phyloP scores from a whole-genome alignment of 1,140 invertebrate genomes.

The Monomorium pharaonis region DNA sequence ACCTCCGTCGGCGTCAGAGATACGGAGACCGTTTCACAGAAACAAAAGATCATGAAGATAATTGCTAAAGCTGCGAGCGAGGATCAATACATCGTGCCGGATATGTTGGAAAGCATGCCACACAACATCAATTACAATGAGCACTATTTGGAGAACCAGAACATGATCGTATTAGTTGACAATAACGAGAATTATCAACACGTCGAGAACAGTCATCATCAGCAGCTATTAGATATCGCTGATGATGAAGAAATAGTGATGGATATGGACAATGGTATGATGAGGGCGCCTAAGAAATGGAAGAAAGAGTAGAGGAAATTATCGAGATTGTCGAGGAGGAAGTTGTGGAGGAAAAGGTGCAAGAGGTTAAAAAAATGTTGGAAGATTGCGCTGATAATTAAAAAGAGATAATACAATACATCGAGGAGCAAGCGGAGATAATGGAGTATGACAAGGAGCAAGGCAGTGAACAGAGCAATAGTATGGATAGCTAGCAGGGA shows the following conservation, averaged over 20 bases:
- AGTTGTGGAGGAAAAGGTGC: conserved; percentile 67
- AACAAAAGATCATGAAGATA: background rate
- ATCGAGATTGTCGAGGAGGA: conserved; percentile 76
- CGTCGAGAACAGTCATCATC: conserved; percentile 63
- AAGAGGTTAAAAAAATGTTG: conserved; percentile 42
- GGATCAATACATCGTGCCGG: conserved; percentile 72
- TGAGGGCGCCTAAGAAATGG: conserved; percentile 74
- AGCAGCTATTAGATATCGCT: conserved; percentile 76
- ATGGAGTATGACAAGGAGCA: conserved; percentile 81
- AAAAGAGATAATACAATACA: conserved; percentile 82
- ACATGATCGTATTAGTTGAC: conserved; percentile 82
- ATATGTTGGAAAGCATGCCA: conserved; percentile 71
- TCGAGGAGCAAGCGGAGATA: conserved; percentile 83
- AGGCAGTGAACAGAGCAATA: conserved; percentile 69
- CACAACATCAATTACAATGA: conserved; percentile 71
- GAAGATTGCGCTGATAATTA: conserved; percentile 69
- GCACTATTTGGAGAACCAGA: conserved; percentile 75
- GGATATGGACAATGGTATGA: conserved; percentile 79
- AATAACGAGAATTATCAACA: conserved; percentile 74
- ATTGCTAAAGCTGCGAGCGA: background rate
- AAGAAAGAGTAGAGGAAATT: conserved; percentile 73
- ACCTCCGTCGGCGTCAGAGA: conserved; percentile 87
- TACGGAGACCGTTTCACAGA: conserved; percentile 71
- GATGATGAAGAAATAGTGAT: conserved; percentile 78
- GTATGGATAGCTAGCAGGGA: conserved; percentile 70